Percentiles rank a stretch among this genome's conserved stretches.
Conservation (phyloP, 2,113 vertebrate genomes). For the Salvelinus namaycush region DNA sequence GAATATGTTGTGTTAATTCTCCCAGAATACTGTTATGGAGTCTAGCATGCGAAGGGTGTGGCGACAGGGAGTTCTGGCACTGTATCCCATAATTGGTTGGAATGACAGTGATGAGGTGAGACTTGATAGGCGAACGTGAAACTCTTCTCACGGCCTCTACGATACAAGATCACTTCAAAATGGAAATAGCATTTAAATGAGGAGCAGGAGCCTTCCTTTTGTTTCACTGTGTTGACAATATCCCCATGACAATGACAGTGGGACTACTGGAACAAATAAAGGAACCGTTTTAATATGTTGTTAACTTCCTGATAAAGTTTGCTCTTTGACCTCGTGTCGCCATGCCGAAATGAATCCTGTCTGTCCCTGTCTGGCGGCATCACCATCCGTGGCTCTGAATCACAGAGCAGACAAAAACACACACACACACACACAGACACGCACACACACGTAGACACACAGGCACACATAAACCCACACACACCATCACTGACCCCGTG, state of each 20-base stretch:
- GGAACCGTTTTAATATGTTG: conserved; percentile 31
- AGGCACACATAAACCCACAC: neutral
- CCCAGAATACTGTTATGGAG: neutral
- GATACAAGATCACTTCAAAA: neutral
- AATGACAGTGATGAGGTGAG: conserved; percentile 60
- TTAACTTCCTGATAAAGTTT: conserved; percentile 15
- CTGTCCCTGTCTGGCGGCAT: neutral
- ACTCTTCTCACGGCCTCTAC: conserved; percentile 17
- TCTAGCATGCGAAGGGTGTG: conserved; percentile 22
- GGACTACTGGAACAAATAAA: conserved; percentile 6
- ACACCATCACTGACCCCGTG: neutral
- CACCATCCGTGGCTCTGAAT: neutral
- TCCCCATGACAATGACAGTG: neutral
- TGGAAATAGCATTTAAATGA: conserved; percentile 14
- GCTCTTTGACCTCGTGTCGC: conserved; percentile 31
- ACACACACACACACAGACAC: conserved; percentile 19
- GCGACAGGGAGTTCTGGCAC: conserved; percentile 17
- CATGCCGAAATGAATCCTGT: conserved; percentile 13
- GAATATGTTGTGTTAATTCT: too few species aligned
- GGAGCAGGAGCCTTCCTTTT: neutral
- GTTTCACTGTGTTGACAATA: neutral
- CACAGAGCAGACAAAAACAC: conserved; percentile 19
- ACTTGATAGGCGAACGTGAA: conserved; percentile 33
- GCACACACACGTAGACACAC: conserved; percentile 3
- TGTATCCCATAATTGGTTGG: conserved; percentile 47